Evolutionary conservation across 2,888 invertebrate genomes (phyloP), one percentile per base, ranked within the genome.

Genomic region (Leptothorax acervorum): DNA sequence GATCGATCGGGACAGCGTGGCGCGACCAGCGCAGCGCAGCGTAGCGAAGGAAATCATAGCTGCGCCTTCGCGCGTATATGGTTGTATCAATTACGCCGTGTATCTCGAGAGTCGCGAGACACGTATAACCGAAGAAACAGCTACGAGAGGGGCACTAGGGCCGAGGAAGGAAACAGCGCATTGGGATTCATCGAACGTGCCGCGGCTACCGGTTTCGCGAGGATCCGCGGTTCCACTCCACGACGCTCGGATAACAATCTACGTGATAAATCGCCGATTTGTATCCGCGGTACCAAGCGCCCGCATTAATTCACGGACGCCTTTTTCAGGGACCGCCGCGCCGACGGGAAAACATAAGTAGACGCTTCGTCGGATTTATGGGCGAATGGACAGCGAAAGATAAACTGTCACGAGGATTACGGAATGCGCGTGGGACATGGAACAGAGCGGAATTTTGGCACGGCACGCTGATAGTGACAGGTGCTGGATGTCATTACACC

Each of bases 1-100:
- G 94, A 94, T 95, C 94, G 94, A 94, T 94, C 93, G 92, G 90
- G 78, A 78, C 89, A 88, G 83, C 63, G 87, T 86, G 74, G 84
- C 76, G 85, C 85, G 87, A 39, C 86, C 87, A 23, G 23, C 23
- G 23, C 23, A 23, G 23, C 23, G 23, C 23, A 23, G 83, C 87
- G 83, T 90, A 86, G 88, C 89, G 82, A 91, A 91, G 91, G 91
- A 93, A 93, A 93, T 93, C 93, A 93, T 92, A 92, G 92, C 89
- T 89, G 86, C 91, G 74, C 70, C 85, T 73, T 84, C 85, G 83
- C 85, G 82, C 85, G 87, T 89, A 87, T 83, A 90, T 87, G 90
- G 90, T 91, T 90, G 90, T 92, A 92, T 92, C 92, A 91, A 93
- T 93, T 92, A 91, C 91, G 42, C 35, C 35, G 35, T 8, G 85